Evolutionary conservation across 2,888 invertebrate genomes (phyloP).

Genomic region (Phortica magna): DNA sequence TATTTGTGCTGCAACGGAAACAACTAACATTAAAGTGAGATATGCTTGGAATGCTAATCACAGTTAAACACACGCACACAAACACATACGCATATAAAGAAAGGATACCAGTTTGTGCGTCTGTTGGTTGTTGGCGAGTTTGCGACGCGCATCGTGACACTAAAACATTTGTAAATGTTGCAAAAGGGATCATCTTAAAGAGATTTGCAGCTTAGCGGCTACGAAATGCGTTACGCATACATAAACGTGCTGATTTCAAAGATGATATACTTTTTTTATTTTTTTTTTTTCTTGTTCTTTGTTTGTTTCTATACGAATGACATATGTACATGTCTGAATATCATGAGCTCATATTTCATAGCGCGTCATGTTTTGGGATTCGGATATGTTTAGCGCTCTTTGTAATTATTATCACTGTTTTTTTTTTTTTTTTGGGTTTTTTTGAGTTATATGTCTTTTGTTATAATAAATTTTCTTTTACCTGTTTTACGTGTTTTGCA

Average conservation of each 20-base stretch:
- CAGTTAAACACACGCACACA: conserved; percentile 49
- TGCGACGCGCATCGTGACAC: conserved; percentile 43
- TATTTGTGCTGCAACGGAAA: conserved; percentile 64
- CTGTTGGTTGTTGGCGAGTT: not conserved
- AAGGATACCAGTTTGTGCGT: not conserved
- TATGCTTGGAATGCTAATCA: conserved; percentile 74
- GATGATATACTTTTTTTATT: not conserved
- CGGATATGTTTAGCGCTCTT: not conserved
- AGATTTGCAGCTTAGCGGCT: conserved; percentile 77
- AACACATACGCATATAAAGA: conserved; percentile 35
- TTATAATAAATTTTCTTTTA: not conserved
- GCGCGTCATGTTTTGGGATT: not conserved
- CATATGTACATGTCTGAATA: conserved; percentile 4
- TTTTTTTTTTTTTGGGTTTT: not conserved
- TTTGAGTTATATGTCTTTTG: not conserved
- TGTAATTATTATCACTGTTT: not conserved
- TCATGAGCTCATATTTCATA: conserved; percentile 12
- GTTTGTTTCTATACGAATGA: not conserved
- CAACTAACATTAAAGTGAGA: conserved; percentile 71
- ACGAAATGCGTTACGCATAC: conserved; percentile 72
- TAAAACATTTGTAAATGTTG: conserved; percentile 73
- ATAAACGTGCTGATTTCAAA: conserved; percentile 48
- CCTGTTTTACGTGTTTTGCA: not conserved
- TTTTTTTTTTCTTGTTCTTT: not conserved
- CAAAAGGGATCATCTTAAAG: conserved; percentile 74